Base-by-base conservation (phyloP, 2,113 vertebrate species). In the Solea senegalensis region DNA sequence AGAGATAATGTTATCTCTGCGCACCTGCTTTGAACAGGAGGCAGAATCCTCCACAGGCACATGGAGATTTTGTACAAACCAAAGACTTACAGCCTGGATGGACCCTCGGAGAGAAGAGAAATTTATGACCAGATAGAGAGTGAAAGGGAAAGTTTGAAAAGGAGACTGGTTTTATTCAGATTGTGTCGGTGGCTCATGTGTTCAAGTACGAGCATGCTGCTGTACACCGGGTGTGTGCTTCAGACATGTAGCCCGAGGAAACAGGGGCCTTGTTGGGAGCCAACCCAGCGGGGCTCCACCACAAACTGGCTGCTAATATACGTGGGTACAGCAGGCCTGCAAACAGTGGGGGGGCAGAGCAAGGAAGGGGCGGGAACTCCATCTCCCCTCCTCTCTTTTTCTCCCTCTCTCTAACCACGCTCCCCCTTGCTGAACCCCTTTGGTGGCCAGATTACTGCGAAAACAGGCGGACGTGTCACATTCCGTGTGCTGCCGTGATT, bases 181-280 rank as follows among this genome's bases (percentile, higher is more conserved):
- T 77, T 71, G 55, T 79, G 80, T 77, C 15, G 13, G 41, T 50
- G 68, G 74, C 54, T 64, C 44, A 27, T 83, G 57, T 51, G 66
- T 64, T 26, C 61, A 56, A 66, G 59, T 57, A 34, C 41, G 39
- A 45, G 53, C 64, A 54, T 49, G 41, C 39, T 49, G 41, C 39
- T 59, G 41, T 62, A 40, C 27, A 76, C 66, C 71, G 80, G 73
- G 77, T 78, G 78, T 78, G 78, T 72, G 79, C 79, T 87, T 88
- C 86, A 91, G 82, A 92, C 86, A 82, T 81, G 84, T 82, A 86
- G 89, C 89, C 90, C 77, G 81, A 84, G 87, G 91, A 86, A 85
- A 83, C 63, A 26, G 83, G 82, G 84, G 78, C 81, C 85, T 83
- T 83, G 78, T 87, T 53, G 66, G 83, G 85, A 86, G 87, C 83